Evolutionary conservation across 2,888 invertebrate species (phyloP), one percentile per base, ranked within the genome.

Genomic region (Thymelicus lineola): DNA sequence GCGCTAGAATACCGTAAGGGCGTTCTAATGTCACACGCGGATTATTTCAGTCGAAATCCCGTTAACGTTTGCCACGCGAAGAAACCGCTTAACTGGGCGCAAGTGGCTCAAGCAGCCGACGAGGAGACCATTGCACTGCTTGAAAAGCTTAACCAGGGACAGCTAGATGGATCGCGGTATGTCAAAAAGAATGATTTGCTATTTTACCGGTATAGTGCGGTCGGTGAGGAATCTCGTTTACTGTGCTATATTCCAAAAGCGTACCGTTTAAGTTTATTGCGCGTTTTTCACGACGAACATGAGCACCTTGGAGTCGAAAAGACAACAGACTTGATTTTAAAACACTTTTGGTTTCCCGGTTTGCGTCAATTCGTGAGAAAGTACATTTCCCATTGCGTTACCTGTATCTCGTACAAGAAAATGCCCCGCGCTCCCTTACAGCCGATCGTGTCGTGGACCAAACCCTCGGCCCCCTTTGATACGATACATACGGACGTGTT

Each of bases 71-170:
- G 9, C 14, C 12, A 28, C 14, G 28, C 28, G 9, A 12, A 35
- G 6, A 57, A 35, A 10, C 70, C 53, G 14, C 20, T 14, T 9
- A 70, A 70, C 48, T 70, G 64, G 70, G 64, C 70, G 0, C 59
- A 70, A 15, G 53, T 65, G 1, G 70, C 65, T n/a, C 78, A 80
- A 20, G 6, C 75, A 0, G 72, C 75, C 0, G 79, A 79, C 28
- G 63, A 71, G 0, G 78, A 80, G 48, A 79, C 77, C 0, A 73
- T 53, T n/a, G 35, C 7, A 0, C 46, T 81, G 0, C 12, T 80
- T 0, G 65, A 76, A 35, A 75, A 73, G 53, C 20, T 81, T 0
- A 55, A 55, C 3, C 71, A 79, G 45, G 73, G 65, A 7, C 14
- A 64, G 28, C n/a, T 73, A 55, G 78, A 75, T 48, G 14, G 71